Evolutionary conservation across 2,888 invertebrate species (phyloP).

Genomic region (Neoaliturus tenellus): DNA sequence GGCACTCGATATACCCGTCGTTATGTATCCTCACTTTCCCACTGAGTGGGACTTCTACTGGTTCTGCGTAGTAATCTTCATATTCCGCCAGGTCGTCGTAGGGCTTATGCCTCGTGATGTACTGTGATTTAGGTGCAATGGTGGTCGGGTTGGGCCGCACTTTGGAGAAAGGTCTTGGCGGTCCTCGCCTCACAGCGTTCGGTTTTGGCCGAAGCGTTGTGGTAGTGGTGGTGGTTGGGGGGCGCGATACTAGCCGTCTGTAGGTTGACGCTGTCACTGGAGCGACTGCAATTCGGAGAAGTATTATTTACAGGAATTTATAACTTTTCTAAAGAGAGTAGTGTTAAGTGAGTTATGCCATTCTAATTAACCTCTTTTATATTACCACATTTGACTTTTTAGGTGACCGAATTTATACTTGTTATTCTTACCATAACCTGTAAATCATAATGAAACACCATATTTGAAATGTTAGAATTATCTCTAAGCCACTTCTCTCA

Average conservation of each 20-base stretch:
- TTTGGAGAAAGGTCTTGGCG: conserved; percentile 60
- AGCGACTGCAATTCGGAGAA: conserved; percentile 12
- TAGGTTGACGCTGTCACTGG: conserved; percentile 39
- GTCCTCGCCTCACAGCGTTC: conserved; percentile 30
- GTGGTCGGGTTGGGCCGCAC: conserved; percentile 31
- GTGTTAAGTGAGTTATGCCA: too few species aligned
- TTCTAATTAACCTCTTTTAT: too few species aligned
- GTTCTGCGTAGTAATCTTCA: conserved; percentile 66
- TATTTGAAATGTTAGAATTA: too few species aligned
- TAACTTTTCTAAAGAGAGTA: too few species aligned
- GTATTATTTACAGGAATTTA: background rate
- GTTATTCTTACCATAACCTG: too few species aligned
- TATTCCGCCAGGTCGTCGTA: conserved; percentile 62
- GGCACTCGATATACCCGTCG: conserved; percentile 87
- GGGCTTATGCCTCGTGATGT: conserved; percentile 49
- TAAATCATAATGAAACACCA: too few species aligned
- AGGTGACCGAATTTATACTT: too few species aligned
- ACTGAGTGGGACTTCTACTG: conserved; percentile 66
- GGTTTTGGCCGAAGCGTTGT: conserved; percentile 35
- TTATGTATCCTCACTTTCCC: conserved; percentile 75
- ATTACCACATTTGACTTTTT: too few species aligned
- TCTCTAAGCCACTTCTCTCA: too few species aligned
- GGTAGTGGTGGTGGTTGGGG: conserved; percentile 16
- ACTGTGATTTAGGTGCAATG: conserved; percentile 44
- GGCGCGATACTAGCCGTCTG: conserved; percentile 31